These are phyloP conservation scores for Rhea pennata DNA, from an alignment of 2,113 vertebrate genomes.

Conservation along the genomic window DNA sequence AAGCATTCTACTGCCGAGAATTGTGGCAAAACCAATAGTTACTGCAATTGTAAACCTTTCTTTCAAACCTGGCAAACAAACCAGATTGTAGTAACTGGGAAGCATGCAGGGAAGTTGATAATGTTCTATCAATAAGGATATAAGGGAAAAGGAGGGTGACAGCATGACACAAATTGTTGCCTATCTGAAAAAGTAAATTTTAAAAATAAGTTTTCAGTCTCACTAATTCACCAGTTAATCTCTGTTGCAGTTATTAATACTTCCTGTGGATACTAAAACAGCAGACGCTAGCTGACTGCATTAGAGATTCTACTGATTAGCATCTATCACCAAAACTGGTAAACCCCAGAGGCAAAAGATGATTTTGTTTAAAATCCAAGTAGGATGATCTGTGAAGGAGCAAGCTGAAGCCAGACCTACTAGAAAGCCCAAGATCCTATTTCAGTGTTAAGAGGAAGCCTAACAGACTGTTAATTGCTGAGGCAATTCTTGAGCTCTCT, in stretches of 20 bases:
- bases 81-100: neutral
- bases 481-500: neutral
- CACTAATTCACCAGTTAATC: neutral
- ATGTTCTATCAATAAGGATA: neutral
- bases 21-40: neutral
- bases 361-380: conserved; percentile 1
- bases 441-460: neutral
- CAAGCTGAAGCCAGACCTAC: neutral
- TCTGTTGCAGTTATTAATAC: neutral
- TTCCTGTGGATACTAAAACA: neutral
- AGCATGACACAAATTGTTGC: neutral
- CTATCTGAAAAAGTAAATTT: neutral
- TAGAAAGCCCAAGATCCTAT: neutral
- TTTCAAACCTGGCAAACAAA: neutral
- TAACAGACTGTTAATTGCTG: neutral
- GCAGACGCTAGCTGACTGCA: neutral
- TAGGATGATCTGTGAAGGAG: neutral
- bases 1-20: neutral
- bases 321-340: neutral
- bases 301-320: neutral
- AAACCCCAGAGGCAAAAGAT: neutral
- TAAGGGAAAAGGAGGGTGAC: neutral
- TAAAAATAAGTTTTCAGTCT: neutral
- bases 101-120: neutral
- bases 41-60: neutral